Evolutionary conservation across 2,113 vertebrate species (phyloP).

Genomic region (Corythornis cristatus): DNA sequence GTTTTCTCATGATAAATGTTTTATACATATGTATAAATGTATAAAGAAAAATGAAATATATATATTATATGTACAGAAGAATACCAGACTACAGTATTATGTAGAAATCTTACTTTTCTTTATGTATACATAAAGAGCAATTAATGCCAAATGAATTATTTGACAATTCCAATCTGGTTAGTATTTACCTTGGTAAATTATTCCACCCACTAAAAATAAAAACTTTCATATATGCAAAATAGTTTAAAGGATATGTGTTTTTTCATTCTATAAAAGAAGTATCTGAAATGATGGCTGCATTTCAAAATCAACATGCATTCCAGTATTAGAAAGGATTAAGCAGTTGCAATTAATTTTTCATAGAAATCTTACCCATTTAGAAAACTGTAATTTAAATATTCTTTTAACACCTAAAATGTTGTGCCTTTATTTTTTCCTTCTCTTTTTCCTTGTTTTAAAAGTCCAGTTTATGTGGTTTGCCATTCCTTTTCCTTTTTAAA

Average conservation of each 20-base stretch:
- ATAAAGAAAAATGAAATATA: not conserved
- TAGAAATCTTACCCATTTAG: not conserved
- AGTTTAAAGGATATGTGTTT: not conserved
- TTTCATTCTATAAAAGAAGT: not conserved
- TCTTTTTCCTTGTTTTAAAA: not conserved
- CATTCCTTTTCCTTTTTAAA: not conserved
- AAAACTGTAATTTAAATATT: not conserved
- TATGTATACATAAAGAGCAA: not conserved
- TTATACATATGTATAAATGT: not conserved
- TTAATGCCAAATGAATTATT: not conserved
- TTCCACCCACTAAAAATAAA: not conserved
- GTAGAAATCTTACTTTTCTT: not conserved
- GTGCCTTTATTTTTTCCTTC: not conserved
- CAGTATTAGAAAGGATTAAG: not conserved
- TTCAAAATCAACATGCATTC: not conserved
- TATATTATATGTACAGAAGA: not conserved
- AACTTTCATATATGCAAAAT: not conserved
- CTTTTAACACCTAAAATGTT: not conserved
- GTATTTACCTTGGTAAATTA: not conserved
- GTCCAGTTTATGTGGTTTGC: not conserved
- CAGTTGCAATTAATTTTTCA: not conserved
- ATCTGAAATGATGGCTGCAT: not conserved
- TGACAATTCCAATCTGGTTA: not conserved
- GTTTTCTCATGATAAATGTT: not conserved
- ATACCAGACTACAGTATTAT: not conserved